Base-by-base conservation (phyloP, 2,113 vertebrate species). In the Epinephelus fuscoguttatus region DNA sequence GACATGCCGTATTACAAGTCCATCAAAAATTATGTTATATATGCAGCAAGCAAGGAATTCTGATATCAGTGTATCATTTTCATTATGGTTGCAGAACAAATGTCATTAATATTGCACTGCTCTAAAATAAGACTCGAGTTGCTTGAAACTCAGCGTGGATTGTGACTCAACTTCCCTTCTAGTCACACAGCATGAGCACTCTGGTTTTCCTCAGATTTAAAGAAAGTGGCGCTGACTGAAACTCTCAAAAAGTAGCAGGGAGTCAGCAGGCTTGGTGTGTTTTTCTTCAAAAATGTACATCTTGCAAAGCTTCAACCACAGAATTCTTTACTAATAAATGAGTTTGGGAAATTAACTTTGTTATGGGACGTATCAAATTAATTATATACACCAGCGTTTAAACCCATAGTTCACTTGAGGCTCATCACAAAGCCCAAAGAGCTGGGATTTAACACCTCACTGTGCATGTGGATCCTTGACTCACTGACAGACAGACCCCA, bases 41-140 rank as follows among this genome's bases (percentile, higher is more conserved):
- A 64, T 90, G 74, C 68, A 33, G 42, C 27, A 4, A 72, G 50
- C 37, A 6, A 72, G 50, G 81, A 64, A 73, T 52, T 78, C 23
- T 6, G 10, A 42, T 67, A 23, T 78, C 69, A 49, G 27, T 53
- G 55, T 66, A 79, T 70, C 37, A 60, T 76, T 81, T 82, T 73
- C 70, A 78, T 52, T 62, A 50, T 50, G 30, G 30, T 23, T 69
- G 53, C 33, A 47, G 42, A 72, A 75, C 10, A 80, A 67, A 70
- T 49, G 15, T 37, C 71, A 75, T 85, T 79, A 52, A 79, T 88
- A 87, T 84, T 80, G 42, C 78, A 75, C 53, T 11, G 76, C 49
- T 56, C 73, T 71, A 70, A 79, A 87, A 79, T 68, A 72, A 56
- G 64, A 80, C 49, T n/a, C 0, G 7, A 56, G 33, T 30, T 30